Percentiles rank a stretch among this genome's conserved stretches.
Conservation (phyloP, 1,140 invertebrate species). For the Mycetomoellerius zeteki region DNA sequence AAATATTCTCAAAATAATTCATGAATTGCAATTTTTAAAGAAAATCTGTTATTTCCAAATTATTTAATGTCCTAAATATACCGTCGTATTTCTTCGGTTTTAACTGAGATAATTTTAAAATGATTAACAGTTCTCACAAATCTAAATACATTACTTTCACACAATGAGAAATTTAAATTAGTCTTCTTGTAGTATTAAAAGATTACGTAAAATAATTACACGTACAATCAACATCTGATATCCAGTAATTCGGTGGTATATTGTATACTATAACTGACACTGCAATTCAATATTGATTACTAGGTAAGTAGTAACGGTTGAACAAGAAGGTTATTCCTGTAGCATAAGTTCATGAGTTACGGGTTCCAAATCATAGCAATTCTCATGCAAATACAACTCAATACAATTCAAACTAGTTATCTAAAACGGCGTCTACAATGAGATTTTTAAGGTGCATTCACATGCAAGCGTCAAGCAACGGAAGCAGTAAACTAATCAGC, state of each 20-base stretch:
- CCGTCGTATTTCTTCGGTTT: background rate
- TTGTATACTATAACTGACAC: background rate
- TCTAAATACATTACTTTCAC: background rate
- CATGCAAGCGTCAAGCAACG: too few species aligned
- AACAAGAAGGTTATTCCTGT: constrained; percentile 34
- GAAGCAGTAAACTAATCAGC: too few species aligned
- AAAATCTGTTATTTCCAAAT: background rate
- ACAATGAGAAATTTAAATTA: constrained; percentile 3
- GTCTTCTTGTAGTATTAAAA: background rate
- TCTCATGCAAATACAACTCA: background rate
- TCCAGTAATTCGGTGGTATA: background rate
- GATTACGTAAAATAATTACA: background rate
- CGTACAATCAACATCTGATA: background rate
- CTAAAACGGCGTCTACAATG: background rate
- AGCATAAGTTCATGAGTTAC: constrained; percentile 60
- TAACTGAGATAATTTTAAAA: background rate
- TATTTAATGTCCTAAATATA: background rate
- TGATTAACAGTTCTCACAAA: background rate
- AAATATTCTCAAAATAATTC: constrained; percentile 10
- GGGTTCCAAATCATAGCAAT: constrained; percentile 69
- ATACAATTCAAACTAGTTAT: background rate
- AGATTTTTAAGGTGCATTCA: too few species aligned
- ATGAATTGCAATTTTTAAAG: background rate
- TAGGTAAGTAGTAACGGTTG: constrained; percentile 64
- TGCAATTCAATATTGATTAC: constrained; percentile 60